Evolutionary conservation across 2,797 vertebrate genomes (phyloP).

Genomic region (Masticophis lateralis): DNA sequence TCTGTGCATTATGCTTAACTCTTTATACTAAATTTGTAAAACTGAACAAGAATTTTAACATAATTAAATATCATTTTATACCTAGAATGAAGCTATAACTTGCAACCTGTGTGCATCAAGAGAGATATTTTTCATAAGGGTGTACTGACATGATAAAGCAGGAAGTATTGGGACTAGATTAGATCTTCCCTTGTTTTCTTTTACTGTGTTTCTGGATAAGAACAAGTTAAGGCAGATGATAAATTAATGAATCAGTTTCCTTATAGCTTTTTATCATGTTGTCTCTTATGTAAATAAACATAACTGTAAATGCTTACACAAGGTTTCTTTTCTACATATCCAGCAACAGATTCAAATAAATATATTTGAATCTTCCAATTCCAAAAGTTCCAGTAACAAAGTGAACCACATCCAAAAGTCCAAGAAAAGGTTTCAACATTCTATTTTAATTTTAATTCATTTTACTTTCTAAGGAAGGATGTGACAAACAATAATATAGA

Average conservation of each 20-base stretch:
- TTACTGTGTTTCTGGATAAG: neutral
- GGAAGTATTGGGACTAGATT: neutral
- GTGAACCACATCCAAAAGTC: neutral
- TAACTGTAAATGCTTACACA: neutral
- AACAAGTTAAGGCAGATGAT: neutral
- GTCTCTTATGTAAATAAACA: neutral
- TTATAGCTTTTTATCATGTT: neutral
- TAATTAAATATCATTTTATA: constrained; percentile 1
- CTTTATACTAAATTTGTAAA: constrained; percentile 4
- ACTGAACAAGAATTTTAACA: neutral
- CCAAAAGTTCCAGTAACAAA: neutral
- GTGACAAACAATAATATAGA: neutral
- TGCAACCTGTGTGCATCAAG: neutral
- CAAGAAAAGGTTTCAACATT: neutral
- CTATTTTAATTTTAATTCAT: neutral
- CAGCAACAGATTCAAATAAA: neutral
- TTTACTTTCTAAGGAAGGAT: neutral
- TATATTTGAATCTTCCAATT: neutral
- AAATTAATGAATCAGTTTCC: constrained; percentile 4
- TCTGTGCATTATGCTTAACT: constrained; percentile 10
- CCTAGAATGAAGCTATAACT: neutral
- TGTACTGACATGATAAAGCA: constrained; percentile 16
- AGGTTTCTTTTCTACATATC: neutral
- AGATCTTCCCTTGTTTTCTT: neutral
- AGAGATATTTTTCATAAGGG: neutral